Conservation (phyloP, 2,113 vertebrate species). For the Salminus brasiliensis region DNA sequence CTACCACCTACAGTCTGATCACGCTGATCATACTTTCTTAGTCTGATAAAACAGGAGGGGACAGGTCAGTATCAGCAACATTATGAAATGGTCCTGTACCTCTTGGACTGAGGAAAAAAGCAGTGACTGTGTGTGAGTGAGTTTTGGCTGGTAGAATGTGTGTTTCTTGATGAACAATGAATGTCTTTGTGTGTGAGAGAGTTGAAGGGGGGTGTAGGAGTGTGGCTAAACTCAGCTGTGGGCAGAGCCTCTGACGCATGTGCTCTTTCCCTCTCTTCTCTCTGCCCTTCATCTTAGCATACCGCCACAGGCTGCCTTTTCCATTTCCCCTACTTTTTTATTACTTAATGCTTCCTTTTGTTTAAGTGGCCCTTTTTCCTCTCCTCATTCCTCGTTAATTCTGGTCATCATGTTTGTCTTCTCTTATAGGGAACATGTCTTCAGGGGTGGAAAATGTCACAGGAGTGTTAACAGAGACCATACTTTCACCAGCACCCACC, state of each 20-base stretch:
- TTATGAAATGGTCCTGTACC: too few relatives aligned
- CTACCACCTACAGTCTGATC: too few relatives aligned
- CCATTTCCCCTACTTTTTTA: neutral
- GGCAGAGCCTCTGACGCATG: neutral
- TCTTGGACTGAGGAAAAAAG: too few relatives aligned
- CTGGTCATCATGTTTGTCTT: neutral
- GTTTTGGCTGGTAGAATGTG: neutral
- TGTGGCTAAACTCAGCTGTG: conserved; percentile 5
- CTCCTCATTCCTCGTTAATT: neutral
- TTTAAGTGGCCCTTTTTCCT: conserved; percentile 27
- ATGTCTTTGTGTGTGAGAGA: conserved; percentile 43
- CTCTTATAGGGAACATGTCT: conserved; percentile 66
- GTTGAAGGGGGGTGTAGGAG: conserved; percentile 28
- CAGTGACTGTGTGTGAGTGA: neutral
- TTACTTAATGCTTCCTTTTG: neutral
- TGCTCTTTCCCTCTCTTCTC: neutral
- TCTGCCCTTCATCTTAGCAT: neutral
- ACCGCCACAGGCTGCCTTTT: neutral
- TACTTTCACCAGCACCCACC: conserved; percentile 68
- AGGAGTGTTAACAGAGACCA: conserved; percentile 65
- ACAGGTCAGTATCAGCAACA: too few relatives aligned
- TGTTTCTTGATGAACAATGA: conserved; percentile 54
- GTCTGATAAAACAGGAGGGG: too few relatives aligned
- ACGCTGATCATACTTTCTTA: too few relatives aligned
- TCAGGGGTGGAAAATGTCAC: conserved; percentile 57